These are phyloP conservation scores for Arbacia lixula DNA, from an alignment of 53 echinoderm and acorn worm genomes.

Conservation along the genomic window DNA sequence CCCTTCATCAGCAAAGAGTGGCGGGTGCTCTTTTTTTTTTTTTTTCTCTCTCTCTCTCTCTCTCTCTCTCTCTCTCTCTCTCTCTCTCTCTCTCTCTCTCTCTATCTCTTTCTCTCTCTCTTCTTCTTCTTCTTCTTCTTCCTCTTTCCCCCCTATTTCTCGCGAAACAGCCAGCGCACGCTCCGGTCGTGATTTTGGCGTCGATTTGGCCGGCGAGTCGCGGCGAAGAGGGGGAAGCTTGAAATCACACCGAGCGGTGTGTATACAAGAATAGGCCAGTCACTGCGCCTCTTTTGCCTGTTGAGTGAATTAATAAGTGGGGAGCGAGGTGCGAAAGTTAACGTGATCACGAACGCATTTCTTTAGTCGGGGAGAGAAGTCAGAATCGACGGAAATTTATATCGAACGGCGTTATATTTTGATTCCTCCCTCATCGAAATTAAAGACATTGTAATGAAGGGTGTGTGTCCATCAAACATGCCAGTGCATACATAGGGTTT, in stretches of 20 bases:
- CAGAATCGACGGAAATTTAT: no score
- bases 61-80: no score
- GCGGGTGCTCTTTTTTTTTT: conserved; percentile 6
- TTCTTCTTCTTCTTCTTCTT: no score
- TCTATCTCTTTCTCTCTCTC: no score
- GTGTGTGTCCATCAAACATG: conserved; percentile 7
- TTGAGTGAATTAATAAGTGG: conserved; percentile 2
- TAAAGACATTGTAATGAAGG: conserved; percentile 33
- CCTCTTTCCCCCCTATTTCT: no score
- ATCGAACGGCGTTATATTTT: conserved; percentile 33
- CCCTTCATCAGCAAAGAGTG: not conserved
- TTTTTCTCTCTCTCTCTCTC: no score
- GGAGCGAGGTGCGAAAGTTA: conserved; percentile 33
- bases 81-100: no score
- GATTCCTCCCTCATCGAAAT: conserved; percentile 22
- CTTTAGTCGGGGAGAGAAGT: not conserved
- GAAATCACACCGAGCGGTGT: not conserved
- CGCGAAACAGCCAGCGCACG: not conserved
- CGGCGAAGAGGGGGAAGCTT: not conserved
- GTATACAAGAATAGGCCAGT: conserved; percentile 11
- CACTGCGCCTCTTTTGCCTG: conserved; percentile 29
- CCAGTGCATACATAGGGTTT: not conserved
- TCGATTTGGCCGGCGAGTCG: not conserved
- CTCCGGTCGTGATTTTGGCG: conserved; percentile 29
- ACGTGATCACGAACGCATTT: conserved; percentile 38